Evolutionary conservation across 1,140 invertebrate species (phyloP).

Genomic region (Lycorma delicatula): DNA sequence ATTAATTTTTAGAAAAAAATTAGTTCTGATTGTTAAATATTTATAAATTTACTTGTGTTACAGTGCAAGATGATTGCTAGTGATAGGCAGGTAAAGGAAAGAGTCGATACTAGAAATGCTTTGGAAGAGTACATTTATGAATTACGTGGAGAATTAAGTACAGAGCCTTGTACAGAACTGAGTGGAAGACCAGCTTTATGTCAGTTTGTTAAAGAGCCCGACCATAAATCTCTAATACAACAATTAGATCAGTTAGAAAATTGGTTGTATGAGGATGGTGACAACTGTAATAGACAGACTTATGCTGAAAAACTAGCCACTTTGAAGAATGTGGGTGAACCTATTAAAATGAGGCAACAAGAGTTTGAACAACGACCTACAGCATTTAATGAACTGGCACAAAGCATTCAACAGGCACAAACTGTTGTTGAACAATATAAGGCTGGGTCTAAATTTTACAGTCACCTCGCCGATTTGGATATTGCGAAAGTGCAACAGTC

Average conservation of each 20-base stretch:
- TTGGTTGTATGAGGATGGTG: constrained; percentile 94
- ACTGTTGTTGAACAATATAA: constrained; percentile 60
- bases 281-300: constrained; percentile 80
- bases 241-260: constrained; percentile 76
- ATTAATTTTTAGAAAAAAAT: too few species aligned
- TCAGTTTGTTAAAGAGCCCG: constrained; percentile 63
- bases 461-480: constrained; percentile 72
- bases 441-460: constrained; percentile 68
- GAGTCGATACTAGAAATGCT: constrained; percentile 90
- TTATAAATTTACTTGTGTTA: constrained; percentile 22
- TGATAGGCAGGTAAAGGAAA: constrained; percentile 88
- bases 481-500: constrained; percentile 41
- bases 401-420: constrained; percentile 58
- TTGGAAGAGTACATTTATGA: constrained; percentile 99
- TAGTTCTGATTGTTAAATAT: too few species aligned
- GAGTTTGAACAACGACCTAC: constrained; percentile 68
- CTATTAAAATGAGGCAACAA: constrained; percentile 66
- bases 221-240: constrained; percentile 49
- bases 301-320: constrained; percentile 56
- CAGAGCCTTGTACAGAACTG: constrained; percentile 38
- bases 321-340: constrained; percentile 68
- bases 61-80: constrained; percentile 77
- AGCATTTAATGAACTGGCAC: constrained; percentile 67
- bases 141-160: constrained; percentile 70
- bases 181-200: constrained; percentile 51